Evolutionary conservation across 2,888 invertebrate genomes (phyloP).

Genomic region (Pseudococcus viburni): DNA sequence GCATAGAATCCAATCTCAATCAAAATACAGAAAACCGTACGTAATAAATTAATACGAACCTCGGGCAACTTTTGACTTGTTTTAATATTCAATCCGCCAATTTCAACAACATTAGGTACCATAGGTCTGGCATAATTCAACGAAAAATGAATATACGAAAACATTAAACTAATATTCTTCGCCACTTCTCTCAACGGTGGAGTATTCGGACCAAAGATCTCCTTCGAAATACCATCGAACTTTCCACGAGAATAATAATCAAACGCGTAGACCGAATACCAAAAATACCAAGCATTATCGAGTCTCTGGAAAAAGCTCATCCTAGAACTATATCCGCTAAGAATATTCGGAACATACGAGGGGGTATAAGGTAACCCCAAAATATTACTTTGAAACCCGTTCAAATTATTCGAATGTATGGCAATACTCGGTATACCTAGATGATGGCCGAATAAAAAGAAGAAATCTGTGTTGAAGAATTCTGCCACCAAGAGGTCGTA

Average conservation of each 20-base stretch:
- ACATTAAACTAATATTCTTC: conserved; percentile 31
- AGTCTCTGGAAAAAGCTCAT: conserved; percentile 71
- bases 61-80: conserved; percentile 38
- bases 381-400: conserved; percentile 75
- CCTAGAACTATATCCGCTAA: conserved; percentile 60
- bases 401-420: conserved; percentile 76
- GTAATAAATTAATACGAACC: conserved; percentile 44
- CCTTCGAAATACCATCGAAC: background rate
- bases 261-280: background rate
- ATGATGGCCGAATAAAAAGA: conserved; percentile 78
- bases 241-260: background rate
- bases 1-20: background rate
- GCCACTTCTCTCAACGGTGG: conserved; percentile 49
- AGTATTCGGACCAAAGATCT: conserved; percentile 1
- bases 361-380: conserved; percentile 62
- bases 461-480: conserved; percentile 81
- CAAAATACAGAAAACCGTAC: background rate
- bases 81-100: conserved; percentile 57
- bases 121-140: conserved; percentile 10
- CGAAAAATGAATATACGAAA: conserved; percentile 39
- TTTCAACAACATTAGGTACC: conserved; percentile 59
- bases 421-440: conserved; percentile 71
- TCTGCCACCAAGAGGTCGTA: conserved; percentile 79
- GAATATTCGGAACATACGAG: conserved; percentile 62
- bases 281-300: conserved; percentile 18